phyloP scores from a whole-genome alignment of 2,113 vertebrate genomes.

The Callorhinus ursinus region DNA sequence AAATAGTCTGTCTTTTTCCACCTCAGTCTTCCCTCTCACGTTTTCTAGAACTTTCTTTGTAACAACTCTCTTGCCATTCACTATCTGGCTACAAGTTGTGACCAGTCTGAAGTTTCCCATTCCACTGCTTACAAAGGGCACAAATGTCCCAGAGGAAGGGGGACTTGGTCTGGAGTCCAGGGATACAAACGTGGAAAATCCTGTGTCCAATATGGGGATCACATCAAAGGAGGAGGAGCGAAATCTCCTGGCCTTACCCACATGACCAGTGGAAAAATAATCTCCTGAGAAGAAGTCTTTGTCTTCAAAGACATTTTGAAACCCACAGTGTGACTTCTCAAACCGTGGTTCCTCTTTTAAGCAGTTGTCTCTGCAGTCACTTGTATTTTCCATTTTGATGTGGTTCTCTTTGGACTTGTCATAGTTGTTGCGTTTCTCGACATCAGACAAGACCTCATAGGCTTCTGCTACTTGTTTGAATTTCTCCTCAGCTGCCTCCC shows the following conservation, averaged over 20 bases:
- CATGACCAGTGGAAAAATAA: not conserved
- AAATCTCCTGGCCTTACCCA: not conserved
- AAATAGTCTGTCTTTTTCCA: conserved; percentile 43
- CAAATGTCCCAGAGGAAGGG: conserved; percentile 52
- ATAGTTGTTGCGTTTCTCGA: conserved; percentile 36
- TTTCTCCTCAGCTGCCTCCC: conserved; percentile 86
- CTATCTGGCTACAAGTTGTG: conserved; percentile 79
- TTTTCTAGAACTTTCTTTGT: conserved; percentile 79
- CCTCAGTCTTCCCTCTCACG: conserved; percentile 71
- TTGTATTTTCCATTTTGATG: conserved; percentile 50
- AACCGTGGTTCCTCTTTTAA: conserved; percentile 28
- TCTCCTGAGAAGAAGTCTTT: conserved; percentile 65
- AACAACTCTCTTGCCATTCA: conserved; percentile 80
- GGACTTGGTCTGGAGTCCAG: conserved; percentile 31
- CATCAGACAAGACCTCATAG: conserved; percentile 89
- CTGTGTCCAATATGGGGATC: conserved; percentile 77
- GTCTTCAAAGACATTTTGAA: conserved; percentile 38
- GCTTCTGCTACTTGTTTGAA: conserved; percentile 90
- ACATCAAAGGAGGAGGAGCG: conserved; percentile 74
- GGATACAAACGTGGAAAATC: conserved; percentile 82
- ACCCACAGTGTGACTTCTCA: conserved; percentile 1
- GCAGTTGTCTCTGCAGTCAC: not conserved
- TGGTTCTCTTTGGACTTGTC: conserved; percentile 32
- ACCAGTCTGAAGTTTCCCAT: conserved; percentile 81
- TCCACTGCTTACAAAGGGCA: conserved; percentile 70